A percentile compares a stretch with the other conserved stretches of the same genome.
These are phyloP conservation scores for Rhabdophis nuchalis DNA, from an alignment of 2,797 vertebrate species.

Conservation along the genomic window DNA sequence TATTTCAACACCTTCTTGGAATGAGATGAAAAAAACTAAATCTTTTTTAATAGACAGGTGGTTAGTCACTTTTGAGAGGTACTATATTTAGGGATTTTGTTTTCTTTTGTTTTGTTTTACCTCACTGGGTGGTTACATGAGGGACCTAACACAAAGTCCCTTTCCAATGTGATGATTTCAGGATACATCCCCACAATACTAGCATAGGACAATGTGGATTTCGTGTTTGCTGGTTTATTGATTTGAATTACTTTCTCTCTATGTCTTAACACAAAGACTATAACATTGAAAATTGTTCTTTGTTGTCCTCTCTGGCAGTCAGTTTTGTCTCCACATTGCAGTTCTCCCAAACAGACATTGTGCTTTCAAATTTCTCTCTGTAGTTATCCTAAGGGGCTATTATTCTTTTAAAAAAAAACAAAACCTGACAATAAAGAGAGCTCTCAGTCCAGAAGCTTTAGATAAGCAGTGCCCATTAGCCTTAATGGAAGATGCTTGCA, in stretches of 20 bases:
- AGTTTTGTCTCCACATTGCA: neutral
- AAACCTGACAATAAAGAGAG: constrained; percentile 8
- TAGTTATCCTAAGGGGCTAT: constrained; percentile 9
- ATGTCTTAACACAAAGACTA: neutral
- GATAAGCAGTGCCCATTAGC: constrained; percentile 35
- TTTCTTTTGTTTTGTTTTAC: neutral
- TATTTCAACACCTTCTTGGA: neutral
- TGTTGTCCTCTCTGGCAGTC: neutral
- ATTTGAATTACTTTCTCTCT: neutral
- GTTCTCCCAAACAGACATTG: constrained; percentile 2
- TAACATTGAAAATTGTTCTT: neutral
- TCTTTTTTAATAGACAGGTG: neutral
- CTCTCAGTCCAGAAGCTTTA: constrained; percentile 24
- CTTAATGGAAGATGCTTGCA: constrained; percentile 37
- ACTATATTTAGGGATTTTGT: neutral
- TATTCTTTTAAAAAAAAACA: neutral
- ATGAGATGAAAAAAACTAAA: neutral
- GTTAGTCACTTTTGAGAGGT: neutral
- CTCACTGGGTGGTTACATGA: neutral
- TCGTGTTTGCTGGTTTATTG: neutral
- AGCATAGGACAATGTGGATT: neutral
- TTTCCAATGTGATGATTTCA: neutral
- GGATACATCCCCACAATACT: neutral
- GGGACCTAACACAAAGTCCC: neutral
- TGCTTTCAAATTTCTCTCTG: constrained; percentile 1